A percentile compares a stretch with the other conserved stretches of the same genome.
Conservation (phyloP, 1,140 invertebrate species). For the Philopotamus ludificatus region DNA sequence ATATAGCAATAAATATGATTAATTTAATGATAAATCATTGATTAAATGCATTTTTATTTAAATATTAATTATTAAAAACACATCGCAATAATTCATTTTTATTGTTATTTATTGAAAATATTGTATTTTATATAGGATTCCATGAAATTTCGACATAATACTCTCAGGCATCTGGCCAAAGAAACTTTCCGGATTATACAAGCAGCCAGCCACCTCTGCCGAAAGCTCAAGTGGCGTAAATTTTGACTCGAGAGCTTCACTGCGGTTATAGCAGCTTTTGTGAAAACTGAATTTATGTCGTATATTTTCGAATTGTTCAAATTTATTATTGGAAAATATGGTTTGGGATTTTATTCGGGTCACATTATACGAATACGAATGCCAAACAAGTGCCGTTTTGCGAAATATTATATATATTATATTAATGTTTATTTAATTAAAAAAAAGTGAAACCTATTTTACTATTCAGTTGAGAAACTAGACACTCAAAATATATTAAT, state of each 20-base stretch:
- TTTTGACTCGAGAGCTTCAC: slow-evolving; percentile 30
- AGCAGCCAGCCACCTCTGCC: too few species aligned
- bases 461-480: too few species aligned
- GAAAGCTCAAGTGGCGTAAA: slow-evolving; percentile 31
- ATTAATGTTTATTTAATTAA: background rate
- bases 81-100: too few species aligned
- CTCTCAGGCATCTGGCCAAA: background rate
- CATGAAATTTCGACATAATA: slow-evolving; percentile 14
- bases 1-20: too few species aligned
- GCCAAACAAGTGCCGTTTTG: background rate
- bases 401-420: background rate
- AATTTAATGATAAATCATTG: too few species aligned
- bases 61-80: too few species aligned
- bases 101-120: too few species aligned
- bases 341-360: background rate
- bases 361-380: background rate
- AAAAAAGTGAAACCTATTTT: too few species aligned
- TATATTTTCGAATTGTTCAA: slow-evolving; percentile 7
- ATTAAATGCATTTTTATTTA: too few species aligned
- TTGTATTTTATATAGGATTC: too few species aligned
- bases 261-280: slow-evolving; percentile 7
- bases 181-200: slow-evolving; percentile 26
- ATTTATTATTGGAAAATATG: background rate
- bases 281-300: slow-evolving; percentile 19
- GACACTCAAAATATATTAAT: too few species aligned